phyloP scores from a whole-genome alignment of 2,797 vertebrate species.

The Jordanella pulchra region DNA sequence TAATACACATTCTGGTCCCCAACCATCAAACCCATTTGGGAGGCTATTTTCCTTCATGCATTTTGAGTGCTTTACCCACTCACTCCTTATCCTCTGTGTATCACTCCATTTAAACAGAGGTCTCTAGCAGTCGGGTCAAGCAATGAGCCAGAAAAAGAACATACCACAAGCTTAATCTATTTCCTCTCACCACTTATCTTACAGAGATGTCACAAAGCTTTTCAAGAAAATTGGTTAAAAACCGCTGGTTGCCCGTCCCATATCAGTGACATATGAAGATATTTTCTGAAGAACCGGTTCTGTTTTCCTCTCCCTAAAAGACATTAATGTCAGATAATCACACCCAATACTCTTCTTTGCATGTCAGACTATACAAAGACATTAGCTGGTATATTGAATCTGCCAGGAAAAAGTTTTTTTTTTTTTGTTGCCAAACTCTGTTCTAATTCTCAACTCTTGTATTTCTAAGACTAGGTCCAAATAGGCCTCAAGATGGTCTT shows the following conservation, averaged over 20 bases:
- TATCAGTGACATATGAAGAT: constrained; percentile 25
- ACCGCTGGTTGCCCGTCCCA: constrained; percentile 23
- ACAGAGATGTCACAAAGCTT: constrained; percentile 53
- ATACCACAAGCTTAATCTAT: constrained; percentile 62
- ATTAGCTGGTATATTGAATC: constrained; percentile 21
- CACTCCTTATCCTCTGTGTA: constrained; percentile 39
- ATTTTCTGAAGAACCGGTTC: constrained; percentile 26
- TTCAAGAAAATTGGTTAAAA: constrained; percentile 47
- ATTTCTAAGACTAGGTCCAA: constrained; percentile 45
- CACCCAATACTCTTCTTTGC: constrained; percentile 32
- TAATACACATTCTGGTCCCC: constrained; percentile 50
- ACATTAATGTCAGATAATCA: constrained; percentile 41
- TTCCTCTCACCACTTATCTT: constrained; percentile 52
- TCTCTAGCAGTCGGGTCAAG: constrained; percentile 45
- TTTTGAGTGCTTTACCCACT: constrained; percentile 45
- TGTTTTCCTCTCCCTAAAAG: constrained; percentile 27
- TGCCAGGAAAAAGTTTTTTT: neutral
- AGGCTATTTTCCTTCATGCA: constrained; percentile 67
- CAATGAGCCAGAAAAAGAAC: constrained; percentile 54
- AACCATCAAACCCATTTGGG: constrained; percentile 55
- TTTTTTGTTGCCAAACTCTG: neutral
- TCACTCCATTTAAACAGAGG: constrained; percentile 50
- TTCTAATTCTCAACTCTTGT: constrained; percentile 39
- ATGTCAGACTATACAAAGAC: constrained; percentile 27
- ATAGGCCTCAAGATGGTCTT: constrained; percentile 40